Evolutionary conservation across 2,888 invertebrate genomes (phyloP), one percentile per base, ranked within the genome.

Genomic region (Hedya salicella): DNA sequence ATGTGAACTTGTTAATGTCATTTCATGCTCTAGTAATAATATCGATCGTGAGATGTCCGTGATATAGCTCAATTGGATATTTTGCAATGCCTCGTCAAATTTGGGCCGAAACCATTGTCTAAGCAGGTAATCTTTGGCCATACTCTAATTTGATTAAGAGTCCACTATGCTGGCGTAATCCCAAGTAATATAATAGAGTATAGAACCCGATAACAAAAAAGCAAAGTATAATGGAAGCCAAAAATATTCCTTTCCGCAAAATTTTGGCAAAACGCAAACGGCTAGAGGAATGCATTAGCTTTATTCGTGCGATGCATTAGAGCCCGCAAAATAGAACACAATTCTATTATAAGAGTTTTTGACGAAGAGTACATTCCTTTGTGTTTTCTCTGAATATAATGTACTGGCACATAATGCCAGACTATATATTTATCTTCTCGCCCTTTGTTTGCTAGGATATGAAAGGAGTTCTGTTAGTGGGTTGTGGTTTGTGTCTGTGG

Each of bases 331-430:
- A 86, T 81, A 76, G 79, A 82, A 85, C 85, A 78, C 83, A 84
- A 87, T 87, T 86, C 82, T 85, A 84, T 82, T 81, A 83, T 80
- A 85, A 81, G 85, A 85, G 85, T 86, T 88, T 85, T 87, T 88
- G 83, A 78, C 76, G 74, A 69, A 74, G 79, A 80, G 81, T 86
- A 82, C 81, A 79, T 77, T 76, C 76, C 79, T 82, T 80, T 83
- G 81, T 81, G 75, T 78, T 81, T 76, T 78, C 77, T 84, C 73
- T 75, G 72, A 77, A 79, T 76, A 81, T 82, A 85, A 86, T 81
- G 80, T 83, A 78, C 81, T 77, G 74, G 79, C 79, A 80, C 77
- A 81, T 81, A 80, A 83, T 79, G 79, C 71, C 77, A 78, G 78
- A 80, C 78, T 77, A 80, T 80, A 77, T 78, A 77, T 79, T 80